Evolutionary conservation across 1,140 invertebrate species (phyloP).

Genomic region (Heliothis subflexa): DNA sequence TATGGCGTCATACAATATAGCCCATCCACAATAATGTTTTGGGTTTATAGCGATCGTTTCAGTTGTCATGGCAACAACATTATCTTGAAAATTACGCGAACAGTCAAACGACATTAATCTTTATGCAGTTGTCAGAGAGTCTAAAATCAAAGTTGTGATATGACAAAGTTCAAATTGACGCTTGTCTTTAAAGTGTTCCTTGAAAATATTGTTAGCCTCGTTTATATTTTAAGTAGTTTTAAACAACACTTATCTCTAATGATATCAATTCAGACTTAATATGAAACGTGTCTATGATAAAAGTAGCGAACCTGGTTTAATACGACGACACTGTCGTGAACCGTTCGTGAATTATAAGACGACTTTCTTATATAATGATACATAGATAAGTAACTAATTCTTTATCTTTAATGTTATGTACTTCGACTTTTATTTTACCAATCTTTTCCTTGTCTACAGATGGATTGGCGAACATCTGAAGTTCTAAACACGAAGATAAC

Average conservation of each 20-base stretch:
- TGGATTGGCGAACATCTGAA: conserved; percentile 63
- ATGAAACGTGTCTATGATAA: too few species aligned
- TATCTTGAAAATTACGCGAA: conserved; percentile 2
- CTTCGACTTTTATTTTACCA: background rate
- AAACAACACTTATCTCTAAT: background rate
- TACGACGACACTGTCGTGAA: too few species aligned
- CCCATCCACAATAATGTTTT: conserved; percentile 56
- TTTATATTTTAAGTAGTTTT: conserved; percentile 8
- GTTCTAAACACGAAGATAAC: conserved; percentile 26
- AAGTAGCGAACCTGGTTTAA: too few species aligned
- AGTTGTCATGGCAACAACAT: conserved; percentile 54
- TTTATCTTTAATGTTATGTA: background rate
- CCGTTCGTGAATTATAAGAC: too few species aligned
- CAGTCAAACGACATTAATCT: conserved; percentile 20
- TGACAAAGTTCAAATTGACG: background rate
- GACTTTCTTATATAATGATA: too few species aligned
- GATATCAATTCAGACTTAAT: too few species aligned
- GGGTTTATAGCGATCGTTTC: conserved; percentile 57
- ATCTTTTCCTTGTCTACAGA: conserved; percentile 70
- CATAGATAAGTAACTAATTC: too few species aligned
- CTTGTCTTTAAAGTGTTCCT: background rate
- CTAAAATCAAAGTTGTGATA: background rate
- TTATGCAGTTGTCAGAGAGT: background rate
- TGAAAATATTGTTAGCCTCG: conserved; percentile 3
- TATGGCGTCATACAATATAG: conserved; percentile 42